Conservation (phyloP, 1,140 invertebrate species). For the Psilanteris sp. region DNA sequence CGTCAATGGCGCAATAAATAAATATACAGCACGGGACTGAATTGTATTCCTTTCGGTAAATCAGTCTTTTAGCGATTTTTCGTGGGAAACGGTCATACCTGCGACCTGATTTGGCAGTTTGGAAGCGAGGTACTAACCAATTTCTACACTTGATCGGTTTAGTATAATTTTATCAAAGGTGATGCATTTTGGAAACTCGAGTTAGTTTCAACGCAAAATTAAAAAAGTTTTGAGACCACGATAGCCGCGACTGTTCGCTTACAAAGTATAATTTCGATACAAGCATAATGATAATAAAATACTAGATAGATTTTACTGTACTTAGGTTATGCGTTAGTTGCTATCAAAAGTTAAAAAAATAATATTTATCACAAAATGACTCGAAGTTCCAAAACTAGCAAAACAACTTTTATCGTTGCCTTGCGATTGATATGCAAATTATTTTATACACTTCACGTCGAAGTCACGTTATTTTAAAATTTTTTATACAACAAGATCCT, state of each 20-base stretch:
- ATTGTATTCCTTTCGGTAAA: slow-evolving; percentile 61
- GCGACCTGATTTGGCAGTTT: slow-evolving; percentile 63
- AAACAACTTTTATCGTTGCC: slow-evolving; percentile 16
- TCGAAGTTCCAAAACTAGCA: slow-evolving; percentile 62
- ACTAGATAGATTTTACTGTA: background rate
- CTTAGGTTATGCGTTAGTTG: background rate
- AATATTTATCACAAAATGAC: slow-evolving; percentile 37
- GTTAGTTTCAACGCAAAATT: slow-evolving; percentile 14
- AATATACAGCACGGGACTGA: slow-evolving; percentile 61
- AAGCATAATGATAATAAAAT: background rate
- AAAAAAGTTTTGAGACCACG: background rate
- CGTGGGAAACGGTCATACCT: slow-evolving; percentile 66
- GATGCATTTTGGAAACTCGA: slow-evolving; percentile 67
- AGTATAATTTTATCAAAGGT: slow-evolving; percentile 56
- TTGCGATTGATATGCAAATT: slow-evolving; percentile 75
- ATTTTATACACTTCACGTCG: slow-evolving; percentile 29
- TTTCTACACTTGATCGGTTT: slow-evolving; percentile 39
- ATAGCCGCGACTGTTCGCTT: no score
- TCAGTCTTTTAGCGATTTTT: slow-evolving; percentile 68
- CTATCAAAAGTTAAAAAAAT: slow-evolving; percentile 44
- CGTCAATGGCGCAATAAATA: slow-evolving; percentile 60
- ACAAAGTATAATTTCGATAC: no score
- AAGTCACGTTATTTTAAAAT: slow-evolving; percentile 1
- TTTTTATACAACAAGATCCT: background rate
- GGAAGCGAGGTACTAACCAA: slow-evolving; percentile 68